Conservation (phyloP, 2,888 invertebrate genomes). For the Lucinisca nassula region DNA sequence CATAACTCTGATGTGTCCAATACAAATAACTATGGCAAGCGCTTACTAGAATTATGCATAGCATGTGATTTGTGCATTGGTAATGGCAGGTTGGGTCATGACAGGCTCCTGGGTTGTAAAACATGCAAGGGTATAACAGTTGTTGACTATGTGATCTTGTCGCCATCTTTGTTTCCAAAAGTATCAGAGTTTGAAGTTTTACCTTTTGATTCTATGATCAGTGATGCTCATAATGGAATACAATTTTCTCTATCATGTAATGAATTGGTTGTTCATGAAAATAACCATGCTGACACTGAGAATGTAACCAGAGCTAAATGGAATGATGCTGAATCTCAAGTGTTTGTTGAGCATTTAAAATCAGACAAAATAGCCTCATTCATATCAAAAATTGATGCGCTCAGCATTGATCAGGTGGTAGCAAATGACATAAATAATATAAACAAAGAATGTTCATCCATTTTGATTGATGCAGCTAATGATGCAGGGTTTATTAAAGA, state of each 20-base stretch:
- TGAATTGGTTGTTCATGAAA: neutral
- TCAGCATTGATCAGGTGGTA: neutral
- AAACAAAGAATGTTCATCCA: neutral
- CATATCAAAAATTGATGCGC: neutral
- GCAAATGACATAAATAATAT: neutral
- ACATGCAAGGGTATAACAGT: neutral
- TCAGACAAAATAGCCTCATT: neutral
- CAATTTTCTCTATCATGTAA: neutral
- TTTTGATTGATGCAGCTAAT: conserved; percentile 5
- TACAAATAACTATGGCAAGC: neutral
- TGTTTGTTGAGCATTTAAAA: neutral
- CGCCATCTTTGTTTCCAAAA: neutral
- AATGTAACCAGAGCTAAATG: neutral
- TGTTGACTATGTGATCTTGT: neutral
- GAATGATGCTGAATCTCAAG: neutral
- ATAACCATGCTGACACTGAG: neutral
- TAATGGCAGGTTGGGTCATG: neutral
- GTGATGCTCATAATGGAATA: neutral
- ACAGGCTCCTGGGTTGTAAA: neutral
- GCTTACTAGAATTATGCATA: neutral
- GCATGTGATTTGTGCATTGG: neutral
- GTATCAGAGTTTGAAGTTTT: neutral
- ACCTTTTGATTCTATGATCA: conserved; percentile 3
- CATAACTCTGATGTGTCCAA: neutral
- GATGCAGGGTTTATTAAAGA: conserved; percentile 2